Base-by-base conservation (phyloP, 1,140 invertebrate genomes). In the Protaetia brevitarsis region DNA sequence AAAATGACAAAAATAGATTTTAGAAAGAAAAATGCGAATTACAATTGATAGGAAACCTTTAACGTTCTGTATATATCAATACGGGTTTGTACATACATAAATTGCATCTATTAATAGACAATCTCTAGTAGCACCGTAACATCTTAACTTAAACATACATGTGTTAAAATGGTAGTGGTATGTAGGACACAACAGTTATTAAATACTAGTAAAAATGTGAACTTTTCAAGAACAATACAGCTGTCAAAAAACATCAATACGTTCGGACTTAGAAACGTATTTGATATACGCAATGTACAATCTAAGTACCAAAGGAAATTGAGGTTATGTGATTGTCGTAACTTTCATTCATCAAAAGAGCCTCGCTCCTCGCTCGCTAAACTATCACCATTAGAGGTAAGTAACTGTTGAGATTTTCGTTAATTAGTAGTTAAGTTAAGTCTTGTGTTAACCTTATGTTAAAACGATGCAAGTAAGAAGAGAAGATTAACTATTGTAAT, bases 1-100 rank as follows among this genome's bases (percentile, higher is more conserved):
- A 63, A 63, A 63, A 63, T 51, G 61, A 41, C 61, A 63, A 63
- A 63, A 63, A 63, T 63, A 63, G 61, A 37, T 28, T 63, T 37
- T 19, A 34, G 61, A 13, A 41, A 41, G 23, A 61, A 63, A 63
- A 63, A 10, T 37, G 61, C 28, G 61, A n/a, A 41, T n/a, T 63
- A 63, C 19, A 23, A 41, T 27, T 63, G n/a, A 37, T 63, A 16
- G 37, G 26, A 26, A n/a, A 30, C 34, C 6, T 26, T 41, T 62
- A 13, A 41, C 2, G 7, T 19, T 6, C 19, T 8, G 1, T 23
- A 16, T 19, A 51, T 23, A 51, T 7, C 41, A 51, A 51, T 63
- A 63, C 28, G 16, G 27, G 11, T 11, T 19, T 21, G 1, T 10
- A 34, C 26, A n/a, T n/a, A n/a, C n/a, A 31, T 23, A 26, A 27